Evolutionary conservation across 1,140 invertebrate species (phyloP), one percentile per base, ranked within the genome.

Genomic region (Oryctes rhinoceros): DNA sequence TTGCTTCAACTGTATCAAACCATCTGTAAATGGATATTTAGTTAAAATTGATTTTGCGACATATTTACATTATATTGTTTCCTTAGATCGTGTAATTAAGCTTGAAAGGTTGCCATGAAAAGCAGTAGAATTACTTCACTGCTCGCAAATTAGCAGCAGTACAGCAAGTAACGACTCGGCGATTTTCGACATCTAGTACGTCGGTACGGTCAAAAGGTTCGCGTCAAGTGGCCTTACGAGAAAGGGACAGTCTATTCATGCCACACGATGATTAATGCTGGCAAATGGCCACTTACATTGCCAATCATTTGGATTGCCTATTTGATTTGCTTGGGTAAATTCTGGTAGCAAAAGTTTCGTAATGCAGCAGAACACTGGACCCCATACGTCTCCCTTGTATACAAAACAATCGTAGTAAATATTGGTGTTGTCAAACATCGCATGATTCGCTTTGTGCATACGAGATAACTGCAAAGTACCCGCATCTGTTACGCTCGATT

Each of bases 151-250:
- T 44, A 44, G 39, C 1, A 44, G 39, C 39, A 44, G 82, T 84
- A 81, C 80, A 10, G 79, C 48, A 59, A 59, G 65, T 20, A 67
- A 24, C 81, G 81, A 83, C 81, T 44, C 39, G 39, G 39, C 83
- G 82, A 79, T 79, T 71, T 78, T 76, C 81, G 83, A 83, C 82
- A 81, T 81, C 49, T 71, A 71, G 20, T 78, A 47, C 47, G 79
- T 49, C 77, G 80, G 80, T 48, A 79, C 78, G 77, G 80, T 83
- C 82, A 83, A 84, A 84, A 84, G 83, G 82, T 81, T 81, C 10
- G 80, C 77, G 81, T 83, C 82, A 83, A 84, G 83, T 84, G 83
- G 83, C 78, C 76, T 78, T 78, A 71, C 80, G 81, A 78, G 80
- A 81, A 83, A 82, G 80, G 81, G 80, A 80, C 80, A 76, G 49